Evolutionary conservation across 2,797 vertebrate genomes (phyloP).

Genomic region (Channallabes apus): DNA sequence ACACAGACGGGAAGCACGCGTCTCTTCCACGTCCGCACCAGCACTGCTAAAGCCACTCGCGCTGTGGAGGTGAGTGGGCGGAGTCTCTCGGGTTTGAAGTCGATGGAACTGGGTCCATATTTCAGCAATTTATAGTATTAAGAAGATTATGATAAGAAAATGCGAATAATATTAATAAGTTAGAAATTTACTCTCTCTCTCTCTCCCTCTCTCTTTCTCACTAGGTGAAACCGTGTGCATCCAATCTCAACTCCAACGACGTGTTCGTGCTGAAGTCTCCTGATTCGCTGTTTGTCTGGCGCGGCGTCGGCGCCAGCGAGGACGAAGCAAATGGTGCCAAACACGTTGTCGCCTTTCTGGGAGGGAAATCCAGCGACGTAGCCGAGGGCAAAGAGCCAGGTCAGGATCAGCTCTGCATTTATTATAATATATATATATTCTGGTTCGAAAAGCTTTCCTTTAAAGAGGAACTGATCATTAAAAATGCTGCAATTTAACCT

Average conservation of each 20-base stretch:
- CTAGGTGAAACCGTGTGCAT: slow-evolving; percentile 66
- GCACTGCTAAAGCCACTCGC: slow-evolving; percentile 64
- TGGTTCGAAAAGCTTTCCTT: background rate
- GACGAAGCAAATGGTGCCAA: slow-evolving; percentile 68
- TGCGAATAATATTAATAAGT: background rate
- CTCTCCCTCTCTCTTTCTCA: background rate
- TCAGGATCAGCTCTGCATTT: slow-evolving; percentile 45
- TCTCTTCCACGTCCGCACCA: slow-evolving; percentile 76
- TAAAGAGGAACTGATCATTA: background rate
- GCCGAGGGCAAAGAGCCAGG: slow-evolving; percentile 71
- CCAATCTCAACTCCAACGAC: slow-evolving; percentile 76
- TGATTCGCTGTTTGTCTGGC: slow-evolving; percentile 64
- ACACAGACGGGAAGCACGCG: slow-evolving; percentile 58
- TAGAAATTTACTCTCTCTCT: background rate
- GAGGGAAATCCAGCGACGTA: slow-evolving; percentile 60
- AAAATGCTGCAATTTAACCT: background rate
- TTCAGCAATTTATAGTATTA: background rate
- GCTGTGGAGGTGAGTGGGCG: slow-evolving; percentile 73
- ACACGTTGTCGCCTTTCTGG: slow-evolving; percentile 64
- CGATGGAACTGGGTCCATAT: no score
- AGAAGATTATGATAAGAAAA: background rate
- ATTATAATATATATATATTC: no score
- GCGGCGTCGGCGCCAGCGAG: slow-evolving; percentile 64
- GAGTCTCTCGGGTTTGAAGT: background rate
- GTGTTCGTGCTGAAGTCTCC: slow-evolving; percentile 73